A percentile compares a stretch with the other conserved stretches of the same genome.
These are phyloP conservation scores for Mesembrinibis cayennensis DNA, from an alignment of 2,113 vertebrate genomes.

Conservation along the genomic window DNA sequence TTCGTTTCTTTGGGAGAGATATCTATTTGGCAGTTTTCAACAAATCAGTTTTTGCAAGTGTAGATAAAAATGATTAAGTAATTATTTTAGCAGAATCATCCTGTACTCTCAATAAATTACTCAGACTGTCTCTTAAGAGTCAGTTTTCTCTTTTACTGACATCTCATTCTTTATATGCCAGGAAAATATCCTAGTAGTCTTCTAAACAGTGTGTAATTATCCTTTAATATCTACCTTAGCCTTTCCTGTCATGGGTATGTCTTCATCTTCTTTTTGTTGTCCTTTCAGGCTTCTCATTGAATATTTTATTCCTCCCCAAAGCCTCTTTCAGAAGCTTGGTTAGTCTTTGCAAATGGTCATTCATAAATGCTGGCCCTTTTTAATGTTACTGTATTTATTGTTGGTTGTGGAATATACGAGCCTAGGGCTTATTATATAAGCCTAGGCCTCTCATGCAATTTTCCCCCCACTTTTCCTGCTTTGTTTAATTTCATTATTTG, in stretches of 20 bases:
- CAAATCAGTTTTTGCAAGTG: neutral
- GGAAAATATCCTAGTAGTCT: neutral
- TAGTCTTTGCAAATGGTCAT: neutral
- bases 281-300: neutral
- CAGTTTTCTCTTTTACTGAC: neutral
- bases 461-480: neutral
- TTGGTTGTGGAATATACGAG: neutral
- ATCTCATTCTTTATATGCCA: neutral
- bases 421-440: neutral
- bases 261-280: neutral
- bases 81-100: neutral
- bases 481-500: neutral
- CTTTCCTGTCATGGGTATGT: neutral
- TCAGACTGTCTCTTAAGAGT: neutral
- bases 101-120: neutral
- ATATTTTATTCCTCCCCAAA: neutral
- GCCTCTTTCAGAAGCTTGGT: neutral
- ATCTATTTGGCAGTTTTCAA: neutral
- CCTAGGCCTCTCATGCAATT: neutral
- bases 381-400: neutral
- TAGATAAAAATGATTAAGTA: neutral
- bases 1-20: neutral
- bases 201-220: neutral
- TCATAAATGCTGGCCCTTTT: neutral
- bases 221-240: neutral